These are phyloP conservation scores for Tympanoctomys barrerae DNA, from an alignment of 2,797 vertebrate genomes.

Conservation along the genomic window DNA sequence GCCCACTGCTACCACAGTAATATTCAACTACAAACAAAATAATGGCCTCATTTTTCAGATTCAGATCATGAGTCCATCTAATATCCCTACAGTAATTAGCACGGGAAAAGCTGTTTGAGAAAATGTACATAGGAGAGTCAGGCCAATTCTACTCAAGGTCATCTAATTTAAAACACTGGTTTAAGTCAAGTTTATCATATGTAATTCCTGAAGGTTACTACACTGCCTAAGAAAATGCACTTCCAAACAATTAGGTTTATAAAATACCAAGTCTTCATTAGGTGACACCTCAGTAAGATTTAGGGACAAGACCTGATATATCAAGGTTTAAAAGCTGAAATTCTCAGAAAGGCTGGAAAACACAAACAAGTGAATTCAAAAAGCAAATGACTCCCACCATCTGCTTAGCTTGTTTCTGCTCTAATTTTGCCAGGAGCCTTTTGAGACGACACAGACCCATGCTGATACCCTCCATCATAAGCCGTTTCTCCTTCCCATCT, in stretches of 20 bases:
- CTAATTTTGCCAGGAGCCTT: constrained; percentile 75
- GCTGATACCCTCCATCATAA: constrained; percentile 56
- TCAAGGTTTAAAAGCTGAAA: constrained; percentile 48
- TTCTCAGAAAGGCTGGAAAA: constrained; percentile 62
- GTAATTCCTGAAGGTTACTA: constrained; percentile 26
- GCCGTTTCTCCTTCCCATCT: constrained; percentile 65
- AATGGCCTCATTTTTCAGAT: constrained; percentile 80
- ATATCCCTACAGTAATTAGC: constrained; percentile 83
- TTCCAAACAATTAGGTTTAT: constrained; percentile 22
- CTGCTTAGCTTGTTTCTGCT: constrained; percentile 70
- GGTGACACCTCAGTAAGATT: constrained; percentile 33
- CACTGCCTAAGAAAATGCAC: constrained; percentile 4
- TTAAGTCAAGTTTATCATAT: constrained; percentile 69
- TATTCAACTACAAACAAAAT: constrained; percentile 74
- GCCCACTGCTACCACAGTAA: constrained; percentile 76
- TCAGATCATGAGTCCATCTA: constrained; percentile 82
- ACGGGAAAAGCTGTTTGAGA: constrained; percentile 71
- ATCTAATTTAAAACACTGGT: constrained; percentile 67
- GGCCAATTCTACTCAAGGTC: constrained; percentile 76
- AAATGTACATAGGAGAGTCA: constrained; percentile 61
- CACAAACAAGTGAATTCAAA: constrained; percentile 57
- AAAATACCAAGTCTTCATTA: constrained; percentile 43
- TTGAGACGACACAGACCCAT: constrained; percentile 77
- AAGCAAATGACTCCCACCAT: constrained; percentile 75
- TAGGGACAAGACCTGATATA: constrained; percentile 34